Evolutionary conservation across 2,113 vertebrate genomes (phyloP).

Genomic region (Conger conger): DNA sequence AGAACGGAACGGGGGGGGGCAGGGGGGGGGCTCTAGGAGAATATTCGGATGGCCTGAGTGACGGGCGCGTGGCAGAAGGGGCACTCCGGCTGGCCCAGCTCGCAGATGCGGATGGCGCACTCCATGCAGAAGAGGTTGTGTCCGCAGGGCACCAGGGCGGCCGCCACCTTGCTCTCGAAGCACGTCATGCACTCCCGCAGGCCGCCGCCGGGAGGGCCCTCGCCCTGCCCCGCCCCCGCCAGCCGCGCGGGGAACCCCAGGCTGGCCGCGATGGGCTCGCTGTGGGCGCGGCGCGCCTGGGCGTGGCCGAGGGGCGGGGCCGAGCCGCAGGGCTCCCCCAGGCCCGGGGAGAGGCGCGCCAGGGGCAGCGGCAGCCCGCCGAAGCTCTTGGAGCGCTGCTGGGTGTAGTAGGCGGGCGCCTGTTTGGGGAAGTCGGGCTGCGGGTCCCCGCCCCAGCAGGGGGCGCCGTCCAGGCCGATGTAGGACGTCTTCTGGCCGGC

Average conservation of each 20-base stretch:
- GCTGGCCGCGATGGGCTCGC: constrained; percentile 80
- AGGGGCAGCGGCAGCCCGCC: constrained; percentile 75
- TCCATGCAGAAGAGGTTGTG: constrained; percentile 99
- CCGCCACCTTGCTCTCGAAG: constrained; percentile 96
- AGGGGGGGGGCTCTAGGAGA: constrained; percentile 74
- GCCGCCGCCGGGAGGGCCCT: constrained; percentile 66
- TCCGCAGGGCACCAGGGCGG: constrained; percentile 93
- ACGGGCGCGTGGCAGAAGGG: constrained; percentile 94
- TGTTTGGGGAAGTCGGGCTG: constrained; percentile 74
- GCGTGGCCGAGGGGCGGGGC: constrained; percentile 59
- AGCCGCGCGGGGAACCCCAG: constrained; percentile 64
- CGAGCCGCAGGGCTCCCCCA: constrained; percentile 71
- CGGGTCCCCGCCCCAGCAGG: constrained; percentile 68
- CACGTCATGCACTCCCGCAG: constrained; percentile 97
- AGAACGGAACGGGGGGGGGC: constrained; percentile 40
- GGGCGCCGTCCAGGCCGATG: constrained; percentile 72
- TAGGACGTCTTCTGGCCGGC: constrained; percentile 86
- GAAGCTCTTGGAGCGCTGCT: constrained; percentile 85
- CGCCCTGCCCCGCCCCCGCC: background rate
- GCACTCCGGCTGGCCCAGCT: constrained; percentile 94
- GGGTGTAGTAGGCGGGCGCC: constrained; percentile 72
- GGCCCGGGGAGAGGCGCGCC: constrained; percentile 79
- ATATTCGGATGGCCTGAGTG: constrained; percentile 98
- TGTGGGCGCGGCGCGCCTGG: constrained; percentile 87
- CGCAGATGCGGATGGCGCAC: constrained; percentile 96